Evolutionary conservation across 2,888 invertebrate genomes (phyloP).

Genomic region (Aspidiotus rigidus): DNA sequence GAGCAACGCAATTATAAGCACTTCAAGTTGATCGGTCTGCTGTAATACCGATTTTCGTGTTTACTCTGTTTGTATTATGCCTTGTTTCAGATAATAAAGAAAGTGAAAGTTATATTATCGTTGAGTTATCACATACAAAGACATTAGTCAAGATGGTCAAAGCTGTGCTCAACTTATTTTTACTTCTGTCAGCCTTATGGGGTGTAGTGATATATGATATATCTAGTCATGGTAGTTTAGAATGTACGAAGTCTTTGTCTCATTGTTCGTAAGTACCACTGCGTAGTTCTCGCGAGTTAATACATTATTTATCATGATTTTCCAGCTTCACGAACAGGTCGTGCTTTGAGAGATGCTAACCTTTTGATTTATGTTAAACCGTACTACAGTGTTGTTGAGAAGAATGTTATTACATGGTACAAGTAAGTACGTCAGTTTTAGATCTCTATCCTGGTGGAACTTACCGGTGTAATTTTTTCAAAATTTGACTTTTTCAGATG

Average conservation of each 20-base stretch:
- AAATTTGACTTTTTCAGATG: conserved; percentile 16
- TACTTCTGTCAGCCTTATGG: conserved; percentile 5
- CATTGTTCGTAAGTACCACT: background rate
- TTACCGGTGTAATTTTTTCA: no score
- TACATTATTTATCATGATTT: background rate
- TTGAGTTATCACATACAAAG: no score
- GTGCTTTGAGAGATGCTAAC: conserved; percentile 14
- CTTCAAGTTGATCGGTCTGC: no score
- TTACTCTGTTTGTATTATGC: no score
- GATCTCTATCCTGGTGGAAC: no score
- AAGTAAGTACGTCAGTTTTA: background rate
- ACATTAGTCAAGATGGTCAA: conserved; percentile 7
- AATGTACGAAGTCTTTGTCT: conserved; percentile 13
- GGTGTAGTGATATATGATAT: conserved; percentile 18
- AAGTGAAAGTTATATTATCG: no score
- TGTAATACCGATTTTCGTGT: no score
- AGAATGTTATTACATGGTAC: conserved; percentile 12
- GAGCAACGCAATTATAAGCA: no score
- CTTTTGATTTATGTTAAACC: conserved; percentile 25
- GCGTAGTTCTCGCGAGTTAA: background rate
- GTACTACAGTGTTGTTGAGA: conserved; percentile 17
- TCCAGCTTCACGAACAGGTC: conserved; percentile 24
- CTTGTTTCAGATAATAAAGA: no score
- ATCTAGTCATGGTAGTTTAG: conserved; percentile 22
- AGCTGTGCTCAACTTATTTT: conserved; percentile 19